phyloP scores from a whole-genome alignment of 2,797 vertebrate species.

The Dendrocincla tyrannina region DNA sequence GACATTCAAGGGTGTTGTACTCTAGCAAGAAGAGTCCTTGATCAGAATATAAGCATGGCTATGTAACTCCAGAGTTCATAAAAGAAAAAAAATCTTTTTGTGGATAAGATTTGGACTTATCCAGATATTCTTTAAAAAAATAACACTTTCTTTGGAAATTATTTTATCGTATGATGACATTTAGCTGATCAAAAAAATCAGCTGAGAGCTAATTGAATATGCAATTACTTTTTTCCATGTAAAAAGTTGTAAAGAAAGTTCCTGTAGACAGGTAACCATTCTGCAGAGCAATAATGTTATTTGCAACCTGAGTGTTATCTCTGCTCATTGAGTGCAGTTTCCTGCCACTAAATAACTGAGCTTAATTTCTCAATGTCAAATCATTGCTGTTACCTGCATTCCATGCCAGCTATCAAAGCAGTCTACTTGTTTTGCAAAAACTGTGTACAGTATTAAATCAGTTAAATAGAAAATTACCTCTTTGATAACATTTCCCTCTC shows the following conservation, averaged over 20 bases:
- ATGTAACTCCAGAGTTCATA: not conserved
- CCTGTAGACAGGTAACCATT: not conserved
- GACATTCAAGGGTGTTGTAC: not conserved
- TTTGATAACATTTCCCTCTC: not conserved
- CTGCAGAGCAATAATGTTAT: slow-evolving; percentile 31
- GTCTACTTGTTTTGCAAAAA: slow-evolving; percentile 3
- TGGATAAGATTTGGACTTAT: not conserved
- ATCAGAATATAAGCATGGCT: not conserved
- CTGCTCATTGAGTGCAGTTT: not conserved
- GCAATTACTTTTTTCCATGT: slow-evolving; percentile 34
- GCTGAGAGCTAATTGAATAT: slow-evolving; percentile 52
- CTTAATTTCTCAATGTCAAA: slow-evolving; percentile 59
- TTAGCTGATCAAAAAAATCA: slow-evolving; percentile 45
- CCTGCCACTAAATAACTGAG: slow-evolving; percentile 26
- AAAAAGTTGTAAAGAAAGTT: slow-evolving; percentile 51
- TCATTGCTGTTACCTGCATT: slow-evolving; percentile 10
- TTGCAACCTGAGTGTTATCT: not conserved
- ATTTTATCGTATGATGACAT: slow-evolving; percentile 26
- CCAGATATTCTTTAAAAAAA: slow-evolving; percentile 6
- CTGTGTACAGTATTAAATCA: not conserved
- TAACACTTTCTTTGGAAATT: not conserved
- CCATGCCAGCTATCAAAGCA: not conserved
- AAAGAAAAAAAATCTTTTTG: not conserved
- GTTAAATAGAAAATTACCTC: not conserved
- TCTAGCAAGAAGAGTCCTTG: not conserved